Base-by-base conservation (phyloP, 2,113 vertebrate genomes). In the Stegastes partitus region DNA sequence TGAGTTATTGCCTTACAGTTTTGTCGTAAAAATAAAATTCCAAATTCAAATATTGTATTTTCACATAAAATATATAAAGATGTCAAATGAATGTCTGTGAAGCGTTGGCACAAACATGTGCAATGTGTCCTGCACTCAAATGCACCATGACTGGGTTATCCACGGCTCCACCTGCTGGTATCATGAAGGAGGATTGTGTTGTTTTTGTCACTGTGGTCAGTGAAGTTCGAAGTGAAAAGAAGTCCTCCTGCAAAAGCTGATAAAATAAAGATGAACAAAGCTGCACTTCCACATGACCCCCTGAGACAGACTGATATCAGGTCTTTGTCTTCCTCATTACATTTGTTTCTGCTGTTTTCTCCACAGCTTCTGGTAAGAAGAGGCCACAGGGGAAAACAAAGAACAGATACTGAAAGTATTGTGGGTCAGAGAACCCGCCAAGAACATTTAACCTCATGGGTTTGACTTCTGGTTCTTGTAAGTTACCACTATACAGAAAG, bases 91-190 rank as follows among this genome's bases (percentile, higher is more conserved):
- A 2, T 8, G 9, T 42, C 58, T 39, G 10, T 45, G 21, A 64
- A 34, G 21, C 44, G 53, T 75, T 62, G n/a, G 15, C 22, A 84
- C 11, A 50, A 67, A 66, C 22, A 51, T 6, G 12, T 53, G 19
- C 37, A 37, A 18, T 45, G 50, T 66, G 11, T 63, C 14, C 28
- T 10, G 3, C 56, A 45, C 5, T 25, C 11, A 11, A 18, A n/a
- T 28, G n/a, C 55, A 53, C n/a, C 19, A 51, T 56, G 49, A 45
- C 25, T 1, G 14, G 5, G 3, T 2, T 50, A 63, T 57, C 58
- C 10, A 66, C 68, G 22, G 80, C 87, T 58, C 87, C 84, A 81
- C 80, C 90, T 91, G 80, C 82, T 89, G 90, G 88, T 19, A 7
- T 42, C 3, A 70, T 61, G 14, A 49, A 45, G 9, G 11, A 74